Conservation (phyloP, 2,113 vertebrate genomes). For the Pedionomus torquatus region DNA sequence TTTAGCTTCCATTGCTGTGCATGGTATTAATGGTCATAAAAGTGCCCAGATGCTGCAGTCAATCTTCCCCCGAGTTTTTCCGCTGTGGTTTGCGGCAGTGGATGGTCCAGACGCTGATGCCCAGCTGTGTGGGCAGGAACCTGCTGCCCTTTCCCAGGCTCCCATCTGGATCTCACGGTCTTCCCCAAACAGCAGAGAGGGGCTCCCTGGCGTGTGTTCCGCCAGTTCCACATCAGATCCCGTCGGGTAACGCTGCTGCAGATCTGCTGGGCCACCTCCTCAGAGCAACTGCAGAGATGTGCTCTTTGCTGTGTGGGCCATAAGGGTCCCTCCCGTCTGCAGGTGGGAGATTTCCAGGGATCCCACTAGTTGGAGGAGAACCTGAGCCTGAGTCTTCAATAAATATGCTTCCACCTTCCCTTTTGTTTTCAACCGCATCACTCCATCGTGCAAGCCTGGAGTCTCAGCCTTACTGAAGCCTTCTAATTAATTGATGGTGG, state of each 20-base stretch:
- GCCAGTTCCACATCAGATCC: neutral
- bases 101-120: neutral
- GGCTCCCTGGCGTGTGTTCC: neutral
- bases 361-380: neutral
- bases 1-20: neutral
- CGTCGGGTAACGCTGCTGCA: accelerated
- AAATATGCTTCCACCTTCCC: neutral
- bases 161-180: neutral
- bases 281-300: neutral
- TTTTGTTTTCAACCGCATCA: neutral
- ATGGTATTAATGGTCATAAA: neutral
- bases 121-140: neutral
- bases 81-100: neutral
- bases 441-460: neutral
- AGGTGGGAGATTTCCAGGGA: neutral
- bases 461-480: neutral
- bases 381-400: neutral
- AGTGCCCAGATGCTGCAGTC: neutral
- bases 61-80: accelerated
- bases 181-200: neutral
- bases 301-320: too few relatives aligned
- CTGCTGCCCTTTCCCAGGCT: neutral
- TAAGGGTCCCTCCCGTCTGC: neutral
- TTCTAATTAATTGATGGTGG: neutral
- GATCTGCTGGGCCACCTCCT: neutral